A percentile compares a stretch with the other conserved stretches of the same genome.
phyloP scores from a whole-genome alignment of 2,888 invertebrate genomes.

The Xylocampa areola region DNA sequence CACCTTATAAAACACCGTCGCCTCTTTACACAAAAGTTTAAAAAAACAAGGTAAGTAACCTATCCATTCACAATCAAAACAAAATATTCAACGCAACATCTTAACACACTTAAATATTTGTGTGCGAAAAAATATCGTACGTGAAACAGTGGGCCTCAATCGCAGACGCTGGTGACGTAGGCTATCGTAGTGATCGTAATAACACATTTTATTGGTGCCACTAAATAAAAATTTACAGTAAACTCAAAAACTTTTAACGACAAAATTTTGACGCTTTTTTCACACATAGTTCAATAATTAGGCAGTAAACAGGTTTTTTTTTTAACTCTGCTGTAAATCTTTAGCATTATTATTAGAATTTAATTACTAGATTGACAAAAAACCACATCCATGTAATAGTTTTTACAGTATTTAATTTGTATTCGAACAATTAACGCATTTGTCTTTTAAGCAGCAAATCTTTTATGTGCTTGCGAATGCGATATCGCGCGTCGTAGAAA shows the following conservation, averaged over 20 bases:
- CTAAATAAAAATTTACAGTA: constrained; percentile 10
- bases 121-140: constrained; percentile 55
- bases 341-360: no score
- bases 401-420: no score
- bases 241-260: constrained; percentile 1
- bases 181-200: constrained; percentile 50
- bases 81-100: constrained; percentile 41
- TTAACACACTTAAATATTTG: constrained; percentile 37
- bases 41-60: constrained; percentile 31
- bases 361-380: no score
- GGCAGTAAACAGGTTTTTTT: no score
- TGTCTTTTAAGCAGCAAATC: no score
- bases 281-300: no score
- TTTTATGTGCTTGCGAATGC: no score
- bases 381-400: no score
- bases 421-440: no score
- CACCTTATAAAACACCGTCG: not conserved
- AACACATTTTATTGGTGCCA: constrained; percentile 48
- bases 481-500: no score
- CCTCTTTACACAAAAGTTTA: not conserved
- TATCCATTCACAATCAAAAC: constrained; percentile 36
- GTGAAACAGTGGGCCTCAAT: constrained; percentile 46
- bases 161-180: constrained; percentile 45
- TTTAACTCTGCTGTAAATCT: no score
- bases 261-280: no score